Evolutionary conservation across 2,888 invertebrate species (phyloP).

Genomic region (Mimas tiliae): DNA sequence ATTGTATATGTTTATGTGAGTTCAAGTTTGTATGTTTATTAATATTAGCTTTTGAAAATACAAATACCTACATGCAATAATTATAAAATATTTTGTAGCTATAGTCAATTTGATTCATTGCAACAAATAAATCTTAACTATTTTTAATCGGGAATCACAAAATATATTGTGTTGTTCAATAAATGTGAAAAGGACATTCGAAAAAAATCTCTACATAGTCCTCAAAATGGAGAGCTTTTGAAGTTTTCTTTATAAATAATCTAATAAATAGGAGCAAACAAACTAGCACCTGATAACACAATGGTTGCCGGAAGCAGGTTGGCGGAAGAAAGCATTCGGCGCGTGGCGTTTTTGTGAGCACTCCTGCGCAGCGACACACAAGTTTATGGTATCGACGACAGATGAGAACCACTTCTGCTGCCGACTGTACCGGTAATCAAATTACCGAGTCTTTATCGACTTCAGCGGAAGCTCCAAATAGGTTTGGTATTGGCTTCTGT

Average conservation of each 20-base stretch:
- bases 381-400: conserved; percentile 63
- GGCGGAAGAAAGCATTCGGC: conserved; percentile 60
- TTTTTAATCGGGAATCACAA: background rate
- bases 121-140: too few relatives aligned
- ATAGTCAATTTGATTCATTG: too few relatives aligned
- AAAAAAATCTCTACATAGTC: background rate
- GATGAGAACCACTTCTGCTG: conserved; percentile 52
- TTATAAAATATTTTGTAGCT: too few relatives aligned
- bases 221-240: conserved; percentile 1
- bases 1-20: too few relatives aligned
- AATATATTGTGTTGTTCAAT: background rate
- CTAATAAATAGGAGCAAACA: conserved; percentile 17
- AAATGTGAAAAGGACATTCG: background rate
- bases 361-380: conserved; percentile 35
- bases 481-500: background rate
- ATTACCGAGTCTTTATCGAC: conserved; percentile 51
- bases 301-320: conserved; percentile 71
- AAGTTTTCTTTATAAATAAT: conserved; percentile 10
- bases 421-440: conserved; percentile 48
- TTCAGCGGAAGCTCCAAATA: conserved; percentile 33
- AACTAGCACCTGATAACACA: conserved; percentile 56
- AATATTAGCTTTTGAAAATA: too few relatives aligned
- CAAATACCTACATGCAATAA: too few relatives aligned
- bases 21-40: too few relatives aligned
- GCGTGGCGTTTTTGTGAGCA: conserved; percentile 67